Conservation (phyloP, 1,140 invertebrate genomes). For the Palaemon carinicauda region DNA sequence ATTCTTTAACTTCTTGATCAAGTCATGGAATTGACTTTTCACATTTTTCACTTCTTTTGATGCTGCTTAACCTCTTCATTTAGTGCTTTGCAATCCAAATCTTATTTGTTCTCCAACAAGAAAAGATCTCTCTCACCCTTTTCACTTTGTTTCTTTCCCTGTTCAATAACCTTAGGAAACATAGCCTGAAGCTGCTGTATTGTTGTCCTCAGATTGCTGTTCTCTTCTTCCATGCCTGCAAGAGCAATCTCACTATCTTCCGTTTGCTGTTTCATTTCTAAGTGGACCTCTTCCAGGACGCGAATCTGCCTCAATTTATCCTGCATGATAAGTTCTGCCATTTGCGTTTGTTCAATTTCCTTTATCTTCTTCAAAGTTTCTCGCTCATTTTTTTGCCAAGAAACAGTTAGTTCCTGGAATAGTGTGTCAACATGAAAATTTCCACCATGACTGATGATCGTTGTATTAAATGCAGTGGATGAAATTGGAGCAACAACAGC, state of each 20-base stretch:
- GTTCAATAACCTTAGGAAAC: slow-evolving; percentile 21
- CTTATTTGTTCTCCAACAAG: slow-evolving; percentile 22
- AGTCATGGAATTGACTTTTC: slow-evolving; percentile 38
- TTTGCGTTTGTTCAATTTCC: slow-evolving; percentile 40
- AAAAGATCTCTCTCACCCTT: slow-evolving; percentile 11
- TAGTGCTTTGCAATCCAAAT: neutral
- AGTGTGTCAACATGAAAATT: no score
- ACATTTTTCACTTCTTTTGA: slow-evolving; percentile 34
- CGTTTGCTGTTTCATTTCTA: neutral
- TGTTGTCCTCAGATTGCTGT: slow-evolving; percentile 9
- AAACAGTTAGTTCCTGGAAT: neutral
- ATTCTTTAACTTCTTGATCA: slow-evolving; percentile 18
- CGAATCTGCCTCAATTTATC: slow-evolving; percentile 18
- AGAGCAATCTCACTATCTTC: slow-evolving; percentile 34
- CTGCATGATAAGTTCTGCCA: neutral
- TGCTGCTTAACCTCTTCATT: slow-evolving; percentile 1
- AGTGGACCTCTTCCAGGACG: slow-evolving; percentile 19
- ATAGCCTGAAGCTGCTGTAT: slow-evolving; percentile 27
- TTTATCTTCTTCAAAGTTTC: slow-evolving; percentile 26
- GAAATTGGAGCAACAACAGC: neutral
- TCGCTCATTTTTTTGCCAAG: slow-evolving; percentile 16
- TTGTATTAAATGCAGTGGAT: no score
- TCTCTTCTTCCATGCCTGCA: slow-evolving; percentile 18
- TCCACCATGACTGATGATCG: no score
- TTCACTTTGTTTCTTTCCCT: slow-evolving; percentile 3